phyloP scores from a whole-genome alignment of 2,888 invertebrate species.

The Athrips mouffetella region DNA sequence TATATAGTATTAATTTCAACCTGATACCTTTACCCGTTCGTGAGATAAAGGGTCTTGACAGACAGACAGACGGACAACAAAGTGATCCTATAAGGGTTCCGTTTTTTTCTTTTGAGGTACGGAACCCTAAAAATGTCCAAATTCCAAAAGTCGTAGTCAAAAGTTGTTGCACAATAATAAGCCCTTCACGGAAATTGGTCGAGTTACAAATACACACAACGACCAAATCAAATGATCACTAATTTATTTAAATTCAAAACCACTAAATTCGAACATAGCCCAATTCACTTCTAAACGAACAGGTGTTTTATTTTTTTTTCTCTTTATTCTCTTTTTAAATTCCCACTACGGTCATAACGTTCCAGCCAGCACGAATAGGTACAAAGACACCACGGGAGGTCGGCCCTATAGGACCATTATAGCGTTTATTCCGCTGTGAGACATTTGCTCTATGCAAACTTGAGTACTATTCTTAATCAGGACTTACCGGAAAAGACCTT shows the following conservation, averaged over 20 bases:
- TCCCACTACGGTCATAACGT: constrained; percentile 21
- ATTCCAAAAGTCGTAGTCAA: no score
- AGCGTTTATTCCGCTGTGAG: neutral
- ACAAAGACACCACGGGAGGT: constrained; percentile 36
- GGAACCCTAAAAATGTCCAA: no score
- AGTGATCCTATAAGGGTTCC: no score
- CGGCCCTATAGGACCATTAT: constrained; percentile 19
- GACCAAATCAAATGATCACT: neutral
- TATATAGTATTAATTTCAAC: no score
- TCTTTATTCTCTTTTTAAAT: constrained; percentile 19
- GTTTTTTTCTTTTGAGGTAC: no score
- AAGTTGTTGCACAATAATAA: no score
- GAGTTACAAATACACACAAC: no score
- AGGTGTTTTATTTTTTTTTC: constrained; percentile 15
- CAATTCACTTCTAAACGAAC: constrained; percentile 8
- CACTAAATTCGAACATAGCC: neutral
- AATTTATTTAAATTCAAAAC: neutral
- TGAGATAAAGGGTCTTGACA: no score
- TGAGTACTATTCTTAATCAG: neutral
- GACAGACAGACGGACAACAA: no score
- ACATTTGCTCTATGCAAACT: neutral
- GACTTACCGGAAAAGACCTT: no score
- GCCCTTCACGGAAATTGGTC: no score
- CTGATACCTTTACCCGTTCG: no score
- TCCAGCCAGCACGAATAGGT: constrained; percentile 21